These are phyloP conservation scores for Lasioglossum leucozonium DNA, from an alignment of 2,888 invertebrate species.

Conservation along the genomic window DNA sequence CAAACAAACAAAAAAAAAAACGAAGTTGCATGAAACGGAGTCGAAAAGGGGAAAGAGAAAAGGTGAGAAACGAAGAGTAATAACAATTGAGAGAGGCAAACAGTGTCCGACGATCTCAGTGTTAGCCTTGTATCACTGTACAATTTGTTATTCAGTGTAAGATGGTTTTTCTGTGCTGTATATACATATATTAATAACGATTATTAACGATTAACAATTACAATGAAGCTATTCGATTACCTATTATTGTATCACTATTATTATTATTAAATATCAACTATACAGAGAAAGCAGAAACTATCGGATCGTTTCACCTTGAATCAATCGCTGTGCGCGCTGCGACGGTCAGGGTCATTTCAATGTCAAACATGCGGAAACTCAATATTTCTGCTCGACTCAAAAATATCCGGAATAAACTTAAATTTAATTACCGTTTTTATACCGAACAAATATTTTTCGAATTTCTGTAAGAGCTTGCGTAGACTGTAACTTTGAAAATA, in stretches of 20 bases:
- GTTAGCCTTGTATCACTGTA: slow-evolving; percentile 77
- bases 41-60: slow-evolving; percentile 4
- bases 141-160: slow-evolving; percentile 80
- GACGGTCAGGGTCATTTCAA: neutral
- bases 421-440: neutral
- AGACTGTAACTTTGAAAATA: neutral
- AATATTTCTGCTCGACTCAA: neutral
- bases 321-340: neutral
- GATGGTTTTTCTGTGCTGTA: slow-evolving; percentile 75
- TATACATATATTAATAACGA: slow-evolving; percentile 73
- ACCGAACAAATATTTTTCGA: neutral
- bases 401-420: neutral
- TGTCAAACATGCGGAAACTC: neutral
- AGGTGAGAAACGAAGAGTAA: slow-evolving; percentile 17
- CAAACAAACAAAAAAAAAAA: neutral
- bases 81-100: slow-evolving; percentile 33
- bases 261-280: slow-evolving; percentile 59
- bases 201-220: slow-evolving; percentile 73
- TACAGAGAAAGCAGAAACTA: slow-evolving; percentile 47
- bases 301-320: neutral
- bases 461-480: neutral
- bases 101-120: slow-evolving; percentile 73
- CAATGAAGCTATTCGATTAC: slow-evolving; percentile 65
- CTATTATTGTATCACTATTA: slow-evolving; percentile 68
- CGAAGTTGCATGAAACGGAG: slow-evolving; percentile 8